A percentile compares a stretch with the other conserved stretches of the same genome.
Conservation (phyloP, 2,113 vertebrate species). For the Eidolon helvum region DNA sequence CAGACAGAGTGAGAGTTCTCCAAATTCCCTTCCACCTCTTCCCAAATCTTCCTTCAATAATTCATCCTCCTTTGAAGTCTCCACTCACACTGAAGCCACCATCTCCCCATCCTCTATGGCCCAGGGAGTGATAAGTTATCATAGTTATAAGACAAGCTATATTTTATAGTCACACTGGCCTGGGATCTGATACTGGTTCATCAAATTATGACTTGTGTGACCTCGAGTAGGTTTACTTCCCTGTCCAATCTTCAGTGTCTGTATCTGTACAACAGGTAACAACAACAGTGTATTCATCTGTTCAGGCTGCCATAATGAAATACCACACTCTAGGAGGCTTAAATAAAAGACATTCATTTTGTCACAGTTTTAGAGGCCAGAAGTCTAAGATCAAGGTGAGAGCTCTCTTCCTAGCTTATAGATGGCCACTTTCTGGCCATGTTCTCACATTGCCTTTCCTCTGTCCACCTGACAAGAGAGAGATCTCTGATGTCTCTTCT, state of each 20-base stretch:
- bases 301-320: background rate
- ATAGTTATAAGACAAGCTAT: background rate
- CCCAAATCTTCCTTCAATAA: background rate
- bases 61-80: background rate
- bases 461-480: too few species aligned
- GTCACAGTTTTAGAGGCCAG: background rate
- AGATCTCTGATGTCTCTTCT: background rate
- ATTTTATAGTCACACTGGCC: background rate
- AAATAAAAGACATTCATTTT: background rate
- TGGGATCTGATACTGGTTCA: background rate
- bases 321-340: background rate
- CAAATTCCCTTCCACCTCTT: background rate
- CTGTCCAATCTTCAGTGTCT: background rate
- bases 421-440: background rate
- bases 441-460: background rate
- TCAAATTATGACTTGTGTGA: background rate
- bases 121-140: background rate
- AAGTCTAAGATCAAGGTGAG: background rate
- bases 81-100: background rate
- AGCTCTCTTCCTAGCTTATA: background rate
- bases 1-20: background rate
- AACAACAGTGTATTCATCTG: background rate
- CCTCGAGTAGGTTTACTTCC: too few species aligned
- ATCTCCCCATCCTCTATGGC: background rate
- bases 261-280: background rate